phyloP scores from a whole-genome alignment of 2,888 invertebrate species.

The Homarus gammarus region DNA sequence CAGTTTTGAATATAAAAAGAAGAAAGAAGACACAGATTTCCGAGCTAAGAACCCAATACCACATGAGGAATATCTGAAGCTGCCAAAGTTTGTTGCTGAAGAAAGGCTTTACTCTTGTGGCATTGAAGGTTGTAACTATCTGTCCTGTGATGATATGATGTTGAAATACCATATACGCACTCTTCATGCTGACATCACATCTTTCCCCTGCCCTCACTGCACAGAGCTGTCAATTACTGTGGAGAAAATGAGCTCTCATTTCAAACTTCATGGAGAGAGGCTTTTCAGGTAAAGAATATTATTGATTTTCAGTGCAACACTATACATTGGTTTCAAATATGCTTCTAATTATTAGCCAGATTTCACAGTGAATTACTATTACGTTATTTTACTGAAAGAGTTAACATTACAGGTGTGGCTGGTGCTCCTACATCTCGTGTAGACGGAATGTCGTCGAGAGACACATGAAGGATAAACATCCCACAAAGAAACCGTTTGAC shows the following conservation, averaged over 20 bases:
- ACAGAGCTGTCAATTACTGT: constrained; percentile 81
- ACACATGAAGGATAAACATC: constrained; percentile 84
- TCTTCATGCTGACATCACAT: constrained; percentile 83
- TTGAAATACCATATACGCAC: constrained; percentile 87
- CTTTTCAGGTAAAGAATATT: constrained; percentile 84
- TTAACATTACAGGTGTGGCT: constrained; percentile 78
- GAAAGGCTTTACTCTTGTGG: constrained; percentile 86
- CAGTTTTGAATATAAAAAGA: constrained; percentile 79
- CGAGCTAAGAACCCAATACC: constrained; percentile 76
- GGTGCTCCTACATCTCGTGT: constrained; percentile 68
- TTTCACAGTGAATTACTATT: too few relatives aligned
- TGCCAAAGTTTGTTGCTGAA: constrained; percentile 82
- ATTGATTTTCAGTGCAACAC: background rate
- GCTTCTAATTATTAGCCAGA: background rate
- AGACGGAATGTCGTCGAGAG: constrained; percentile 83
- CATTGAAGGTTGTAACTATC: constrained; percentile 85
- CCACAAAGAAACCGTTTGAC: constrained; percentile 81
- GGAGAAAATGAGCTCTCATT: constrained; percentile 85
- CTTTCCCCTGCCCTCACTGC: constrained; percentile 87
- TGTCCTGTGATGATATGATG: constrained; percentile 86
- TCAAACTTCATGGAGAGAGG: constrained; percentile 87
- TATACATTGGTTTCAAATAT: background rate
- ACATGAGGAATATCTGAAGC: constrained; percentile 63
- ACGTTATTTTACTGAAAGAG: too few relatives aligned
- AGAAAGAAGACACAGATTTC: constrained; percentile 74